Conservation (phyloP, 2,113 vertebrate species). For the Malurus cyaneus region DNA sequence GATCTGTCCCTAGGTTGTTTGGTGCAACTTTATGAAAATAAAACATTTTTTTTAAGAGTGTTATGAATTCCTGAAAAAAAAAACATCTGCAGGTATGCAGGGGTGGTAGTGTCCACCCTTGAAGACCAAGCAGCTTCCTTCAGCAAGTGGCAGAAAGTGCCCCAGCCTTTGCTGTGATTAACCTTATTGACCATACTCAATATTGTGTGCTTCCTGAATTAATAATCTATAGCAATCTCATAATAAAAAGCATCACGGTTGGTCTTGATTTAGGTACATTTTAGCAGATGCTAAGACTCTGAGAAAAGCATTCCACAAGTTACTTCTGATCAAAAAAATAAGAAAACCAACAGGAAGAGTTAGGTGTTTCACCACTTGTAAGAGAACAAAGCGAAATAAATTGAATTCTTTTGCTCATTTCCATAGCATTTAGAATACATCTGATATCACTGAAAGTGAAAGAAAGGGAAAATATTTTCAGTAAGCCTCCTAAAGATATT, state of each 20-base stretch:
- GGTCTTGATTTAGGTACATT: not conserved
- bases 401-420: not conserved
- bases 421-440: not conserved
- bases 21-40: not conserved
- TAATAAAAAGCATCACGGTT: not conserved
- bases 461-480: not conserved
- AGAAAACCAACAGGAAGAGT: not conserved
- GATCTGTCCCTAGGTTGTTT: not conserved
- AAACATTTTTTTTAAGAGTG: not conserved
- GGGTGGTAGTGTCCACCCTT: not conserved
- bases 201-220: not conserved
- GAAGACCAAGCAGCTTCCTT: not conserved
- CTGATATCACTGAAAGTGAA: not conserved
- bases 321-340: not conserved
- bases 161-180: not conserved
- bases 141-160: not conserved
- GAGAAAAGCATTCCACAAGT: not conserved
- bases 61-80: rapidly evolving
- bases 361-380: not conserved
- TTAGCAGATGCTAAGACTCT: not conserved
- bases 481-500: not conserved
- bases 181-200: not conserved
- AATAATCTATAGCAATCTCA: not conserved
- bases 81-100: not conserved
- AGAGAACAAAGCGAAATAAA: not conserved